Evolutionary conservation across 2,888 invertebrate species (phyloP).

Genomic region (Hypomecis atomaria): DNA sequence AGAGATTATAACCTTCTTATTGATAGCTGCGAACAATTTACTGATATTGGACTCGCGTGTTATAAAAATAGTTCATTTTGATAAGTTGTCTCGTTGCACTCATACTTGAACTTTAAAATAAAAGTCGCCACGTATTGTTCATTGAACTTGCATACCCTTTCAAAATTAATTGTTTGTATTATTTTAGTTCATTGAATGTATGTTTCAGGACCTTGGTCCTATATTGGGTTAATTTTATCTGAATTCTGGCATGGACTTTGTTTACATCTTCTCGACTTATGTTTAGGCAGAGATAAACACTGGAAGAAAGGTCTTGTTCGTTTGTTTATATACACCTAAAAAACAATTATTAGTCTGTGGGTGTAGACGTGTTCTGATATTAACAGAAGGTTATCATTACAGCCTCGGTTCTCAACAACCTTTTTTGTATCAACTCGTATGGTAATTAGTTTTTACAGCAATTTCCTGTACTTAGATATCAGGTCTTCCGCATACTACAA

Average conservation of each 20-base stretch:
- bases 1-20: conserved; percentile 15
- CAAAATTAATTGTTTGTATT: conserved; percentile 19
- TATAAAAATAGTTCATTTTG: conserved; percentile 4
- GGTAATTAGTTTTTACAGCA: conserved; percentile 47
- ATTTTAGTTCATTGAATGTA: conserved; percentile 22
- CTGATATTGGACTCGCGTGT: neutral
- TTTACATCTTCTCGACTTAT: conserved; percentile 32
- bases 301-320: conserved; percentile 61
- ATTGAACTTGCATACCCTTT: conserved; percentile 39
- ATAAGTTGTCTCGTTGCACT: conserved; percentile 5
- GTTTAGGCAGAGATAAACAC: conserved; percentile 31
- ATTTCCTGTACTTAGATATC: conserved; percentile 48
- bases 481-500: conserved; percentile 44
- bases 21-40: neutral
- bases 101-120: conserved; percentile 20
- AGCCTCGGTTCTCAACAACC: conserved; percentile 57
- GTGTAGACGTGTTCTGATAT: conserved; percentile 65
- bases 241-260: conserved; percentile 34
- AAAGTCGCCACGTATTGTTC: conserved; percentile 18
- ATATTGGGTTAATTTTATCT: conserved; percentile 27
- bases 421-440: conserved; percentile 52
- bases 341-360: neutral
- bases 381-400: conserved; percentile 64
- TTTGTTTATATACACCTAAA: conserved; percentile 46
- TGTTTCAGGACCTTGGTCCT: conserved; percentile 28